Percentiles rank a stretch among this genome's conserved stretches.
These are phyloP conservation scores for Tenebrosternarchus preto DNA, from an alignment of 2,113 vertebrate species.

Conservation along the genomic window DNA sequence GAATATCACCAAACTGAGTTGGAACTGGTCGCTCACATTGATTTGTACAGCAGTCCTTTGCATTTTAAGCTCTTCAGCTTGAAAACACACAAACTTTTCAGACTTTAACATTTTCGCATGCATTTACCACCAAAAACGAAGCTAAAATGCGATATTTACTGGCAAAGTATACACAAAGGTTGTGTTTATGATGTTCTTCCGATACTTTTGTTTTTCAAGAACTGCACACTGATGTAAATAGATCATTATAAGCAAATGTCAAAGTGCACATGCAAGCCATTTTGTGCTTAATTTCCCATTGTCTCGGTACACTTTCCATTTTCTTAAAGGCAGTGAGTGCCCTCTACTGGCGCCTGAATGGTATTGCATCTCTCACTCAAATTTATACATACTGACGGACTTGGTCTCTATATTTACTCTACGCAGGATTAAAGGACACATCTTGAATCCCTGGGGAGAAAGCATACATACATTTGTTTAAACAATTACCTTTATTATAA, in stretches of 20 bases:
- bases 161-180: background rate
- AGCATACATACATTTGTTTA: too few species aligned
- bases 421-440: slow-evolving; percentile 4
- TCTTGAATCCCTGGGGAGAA: background rate
- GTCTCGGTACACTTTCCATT: background rate
- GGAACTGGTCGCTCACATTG: too few species aligned
- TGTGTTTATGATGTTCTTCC: background rate
- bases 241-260: slow-evolving; percentile 17
- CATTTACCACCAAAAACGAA: too few species aligned
- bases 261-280: background rate
- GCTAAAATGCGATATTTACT: slow-evolving; percentile 5
- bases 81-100: background rate
- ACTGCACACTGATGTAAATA: slow-evolving; percentile 6
- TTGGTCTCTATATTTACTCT: slow-evolving; percentile 9
- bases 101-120: too few species aligned
- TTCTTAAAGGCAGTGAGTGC: slow-evolving; percentile 45
- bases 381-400: background rate
- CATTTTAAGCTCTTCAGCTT: background rate
- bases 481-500: too few species aligned
- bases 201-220: background rate
- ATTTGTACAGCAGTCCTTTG: background rate
- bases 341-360: slow-evolving; percentile 54
- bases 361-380: slow-evolving; percentile 27
- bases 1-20: too few species aligned
- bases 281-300: background rate